Base-by-base conservation (phyloP, 2,797 vertebrate genomes). In the Fistularia tabacaria region DNA sequence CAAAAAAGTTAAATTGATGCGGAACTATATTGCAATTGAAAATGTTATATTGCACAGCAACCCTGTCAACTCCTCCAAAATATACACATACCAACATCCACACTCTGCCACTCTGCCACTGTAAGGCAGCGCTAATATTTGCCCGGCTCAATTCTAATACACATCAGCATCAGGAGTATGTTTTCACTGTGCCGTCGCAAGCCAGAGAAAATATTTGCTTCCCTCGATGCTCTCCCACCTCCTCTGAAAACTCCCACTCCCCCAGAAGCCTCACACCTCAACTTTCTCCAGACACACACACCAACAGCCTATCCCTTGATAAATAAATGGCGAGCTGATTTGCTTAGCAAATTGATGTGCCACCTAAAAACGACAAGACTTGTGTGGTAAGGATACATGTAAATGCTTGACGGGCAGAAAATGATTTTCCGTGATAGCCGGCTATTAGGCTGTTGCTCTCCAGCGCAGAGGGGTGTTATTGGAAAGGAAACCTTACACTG, bases 171-270 rank as follows among this genome's bases (percentile, higher is more conserved):
- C 74, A 77, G 74, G 62, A 76, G 74, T 76, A 68, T 88, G 82
- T 87, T 88, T 87, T 84, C 78, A 74, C 83, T 77, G 63, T 64
- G 70, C 68, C 69, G 75, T 82, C 73, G 66, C 73, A 76, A 74
- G 85, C 85, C 87, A 88, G 84, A 83, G 81, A 88, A 89, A 88
- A 88, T 86, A 90, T 90, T 89, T 86, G 82, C 83, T 80, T 80
- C 80, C 61, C 71, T 69, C 59, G 25, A 49, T 45, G 62, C 61
- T 61, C 67, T 37, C 64, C 74, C 71, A 59, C 69, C 70, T 52
- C 52, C 45, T 46, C 67, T 43, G 39, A 70, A 76, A 60, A 62
- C 11, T 48, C 61, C 48, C 7, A 56, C 12, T 51, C 59, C 47
- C 11, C 65, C 15, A 8, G 41, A 14, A 14, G 49, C 59, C 37